These are phyloP conservation scores for Phalacrocorax aristotelis DNA, from an alignment of 2,113 vertebrate genomes.

Conservation along the genomic window DNA sequence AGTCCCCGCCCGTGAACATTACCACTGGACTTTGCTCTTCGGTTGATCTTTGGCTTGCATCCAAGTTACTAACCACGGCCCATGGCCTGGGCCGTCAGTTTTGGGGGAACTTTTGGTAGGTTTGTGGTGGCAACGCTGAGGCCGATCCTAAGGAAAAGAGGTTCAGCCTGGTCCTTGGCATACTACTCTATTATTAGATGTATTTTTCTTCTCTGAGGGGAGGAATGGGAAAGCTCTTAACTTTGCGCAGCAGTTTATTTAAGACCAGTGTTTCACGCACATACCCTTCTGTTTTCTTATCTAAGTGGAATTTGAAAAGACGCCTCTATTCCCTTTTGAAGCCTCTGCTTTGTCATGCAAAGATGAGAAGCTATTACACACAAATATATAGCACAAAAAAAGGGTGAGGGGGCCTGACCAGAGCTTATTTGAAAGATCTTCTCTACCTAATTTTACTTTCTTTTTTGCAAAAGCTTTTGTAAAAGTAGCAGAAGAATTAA, in stretches of 20 bases:
- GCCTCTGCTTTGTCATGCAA: neutral
- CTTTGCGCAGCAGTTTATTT: neutral
- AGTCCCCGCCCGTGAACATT: accelerated
- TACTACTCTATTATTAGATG: neutral
- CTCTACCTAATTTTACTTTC: neutral
- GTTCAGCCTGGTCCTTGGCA: neutral
- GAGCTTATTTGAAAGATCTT: neutral
- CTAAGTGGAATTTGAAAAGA: neutral
- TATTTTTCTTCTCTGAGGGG: neutral
- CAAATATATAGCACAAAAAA: neutral
- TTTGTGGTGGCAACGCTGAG: neutral
- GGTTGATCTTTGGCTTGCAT: accelerated
- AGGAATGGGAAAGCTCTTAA: neutral
- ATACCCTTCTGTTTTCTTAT: neutral
- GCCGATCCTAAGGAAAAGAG: neutral
- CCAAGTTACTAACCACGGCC: neutral
- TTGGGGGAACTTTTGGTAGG: neutral
- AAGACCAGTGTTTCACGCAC: neutral
- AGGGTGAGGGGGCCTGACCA: neutral
- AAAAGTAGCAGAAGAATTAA: neutral
- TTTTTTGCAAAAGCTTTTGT: neutral
- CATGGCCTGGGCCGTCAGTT: accelerated
- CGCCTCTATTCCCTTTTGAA: neutral
- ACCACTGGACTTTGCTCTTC: neutral
- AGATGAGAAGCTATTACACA: neutral